phyloP scores from a whole-genome alignment of 2,797 vertebrate species.

The Thaleichthys pacificus region DNA sequence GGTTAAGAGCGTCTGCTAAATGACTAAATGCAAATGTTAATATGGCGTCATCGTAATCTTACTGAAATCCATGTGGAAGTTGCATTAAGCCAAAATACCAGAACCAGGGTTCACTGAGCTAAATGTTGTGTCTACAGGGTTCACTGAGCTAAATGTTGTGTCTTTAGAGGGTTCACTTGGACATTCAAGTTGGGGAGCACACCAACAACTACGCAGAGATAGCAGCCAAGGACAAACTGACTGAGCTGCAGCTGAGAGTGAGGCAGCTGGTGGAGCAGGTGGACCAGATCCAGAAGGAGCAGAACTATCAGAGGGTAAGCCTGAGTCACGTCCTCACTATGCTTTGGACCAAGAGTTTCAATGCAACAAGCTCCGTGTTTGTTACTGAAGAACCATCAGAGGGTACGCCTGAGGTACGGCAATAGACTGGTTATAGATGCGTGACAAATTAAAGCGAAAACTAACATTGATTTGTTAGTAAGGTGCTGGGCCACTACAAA shows the following conservation, averaged over 20 bases:
- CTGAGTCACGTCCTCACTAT: neutral
- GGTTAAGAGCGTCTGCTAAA: too few species aligned
- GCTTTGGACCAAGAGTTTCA: neutral
- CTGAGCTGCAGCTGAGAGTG: conserved; percentile 87
- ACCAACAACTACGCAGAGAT: conserved; percentile 93
- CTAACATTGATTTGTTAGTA: too few species aligned
- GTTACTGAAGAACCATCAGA: too few species aligned
- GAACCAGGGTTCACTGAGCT: too few species aligned
- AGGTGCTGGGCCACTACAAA: too few species aligned
- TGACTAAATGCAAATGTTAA: too few species aligned
- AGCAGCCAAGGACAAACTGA: conserved; percentile 90
- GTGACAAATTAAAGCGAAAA: too few species aligned
- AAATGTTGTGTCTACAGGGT: neutral
- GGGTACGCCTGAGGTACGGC: too few species aligned
- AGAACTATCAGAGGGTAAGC: conserved; percentile 90
- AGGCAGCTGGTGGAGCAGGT: conserved; percentile 90
- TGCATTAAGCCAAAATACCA: too few species aligned
- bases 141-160: neutral
- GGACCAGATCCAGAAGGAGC: conserved; percentile 94
- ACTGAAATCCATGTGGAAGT: neutral
- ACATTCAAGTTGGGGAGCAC: conserved; percentile 92
- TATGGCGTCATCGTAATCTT: neutral
- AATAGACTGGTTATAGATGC: too few species aligned
- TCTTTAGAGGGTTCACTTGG: conserved; percentile 87
- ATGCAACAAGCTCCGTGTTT: too few species aligned